Evolutionary conservation across 2,797 vertebrate species (phyloP), one percentile per base, ranked within the genome.

Genomic region (Chaenodraco wilsoni): DNA sequence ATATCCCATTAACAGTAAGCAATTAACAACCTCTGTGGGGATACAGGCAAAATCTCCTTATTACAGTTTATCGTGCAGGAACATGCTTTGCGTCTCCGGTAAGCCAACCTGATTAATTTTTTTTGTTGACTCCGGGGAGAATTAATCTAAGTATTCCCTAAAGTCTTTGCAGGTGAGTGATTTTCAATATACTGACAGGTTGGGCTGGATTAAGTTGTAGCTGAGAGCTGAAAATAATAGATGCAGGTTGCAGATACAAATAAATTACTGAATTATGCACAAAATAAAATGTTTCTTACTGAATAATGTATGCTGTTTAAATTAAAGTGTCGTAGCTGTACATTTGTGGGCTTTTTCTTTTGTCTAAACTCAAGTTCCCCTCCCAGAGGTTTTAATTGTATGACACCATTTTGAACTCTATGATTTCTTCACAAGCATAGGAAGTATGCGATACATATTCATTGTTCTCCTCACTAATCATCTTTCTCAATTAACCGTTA

Each of bases 21-120:
- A 89, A 88, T 89, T 88, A 87, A 75, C 72, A 72, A 83, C 67
- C 70, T 84, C 74, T 78, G 51, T 63, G 64, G 82, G 85, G 81
- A 88, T 89, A 78, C 79, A 69, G 78, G 62, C 70, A 65, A 84
- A 89, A 89, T 84, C 76, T 87, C 72, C 72, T 87, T 85, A 84
- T 81, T 78, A 58, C 81, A 82, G 78, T 84, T 85, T 89, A 90
- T 88, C 77, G 41, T 83, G 82, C 82, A 71, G 78, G 66, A 88
- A 77, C 83, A 81, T 48, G 78, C 77, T 81, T 75, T 84, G 79
- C 74, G 70, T 89, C 83, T 81, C 69, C 23, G 77, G 69, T 87
- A 89, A 90, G 70, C 83, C 69, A 11, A 66, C 66, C 76, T 83
- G 89, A 92, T 92, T 85, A 91, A 84, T 79, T 87, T 79, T 79